Percentiles rank a stretch among this genome's conserved stretches.
Conservation (phyloP, 1,140 invertebrate species). For the Drosophila ambigua region DNA sequence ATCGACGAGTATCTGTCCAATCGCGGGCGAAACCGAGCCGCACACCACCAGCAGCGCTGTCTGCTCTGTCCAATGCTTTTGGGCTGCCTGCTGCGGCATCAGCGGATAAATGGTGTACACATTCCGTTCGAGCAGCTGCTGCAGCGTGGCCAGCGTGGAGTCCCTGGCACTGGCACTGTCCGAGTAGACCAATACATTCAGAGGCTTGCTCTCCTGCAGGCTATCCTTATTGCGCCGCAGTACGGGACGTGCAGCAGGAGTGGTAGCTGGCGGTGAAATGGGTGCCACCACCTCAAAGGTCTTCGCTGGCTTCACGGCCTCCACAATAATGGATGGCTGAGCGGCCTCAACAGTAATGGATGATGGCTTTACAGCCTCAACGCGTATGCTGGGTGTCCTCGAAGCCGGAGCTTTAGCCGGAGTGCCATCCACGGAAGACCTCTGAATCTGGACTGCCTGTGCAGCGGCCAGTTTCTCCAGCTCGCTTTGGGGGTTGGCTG, state of each 20-base stretch:
- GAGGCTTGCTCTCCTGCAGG: conserved; percentile 86
- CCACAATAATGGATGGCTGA: neutral
- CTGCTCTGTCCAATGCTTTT: conserved; percentile 89
- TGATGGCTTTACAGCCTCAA: neutral
- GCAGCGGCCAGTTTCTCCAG: conserved; percentile 51
- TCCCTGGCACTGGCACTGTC: conserved; percentile 90
- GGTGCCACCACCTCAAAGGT: conserved; percentile 51
- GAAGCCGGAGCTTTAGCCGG: neutral
- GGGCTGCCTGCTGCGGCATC: conserved; percentile 86
- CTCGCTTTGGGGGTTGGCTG: conserved; percentile 23
- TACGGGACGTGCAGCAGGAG: conserved; percentile 44
- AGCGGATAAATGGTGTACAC: conserved; percentile 92
- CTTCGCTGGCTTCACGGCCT: conserved; percentile 30
- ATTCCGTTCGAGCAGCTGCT: conserved; percentile 88
- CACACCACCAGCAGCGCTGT: conserved; percentile 91
- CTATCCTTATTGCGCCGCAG: conserved; percentile 66
- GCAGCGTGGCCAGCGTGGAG: conserved; percentile 88
- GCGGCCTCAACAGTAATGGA: neutral
- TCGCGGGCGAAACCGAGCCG: conserved; percentile 88
- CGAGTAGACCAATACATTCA: conserved; percentile 93
- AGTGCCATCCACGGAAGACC: conserved; percentile 1
- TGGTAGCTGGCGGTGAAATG: conserved; percentile 23
- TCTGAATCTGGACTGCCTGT: conserved; percentile 14
- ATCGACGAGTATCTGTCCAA: conserved; percentile 88
- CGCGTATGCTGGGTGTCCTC: neutral